Evolutionary conservation across 2,888 invertebrate species (phyloP).

Genomic region (Cryptosula pallasiana): DNA sequence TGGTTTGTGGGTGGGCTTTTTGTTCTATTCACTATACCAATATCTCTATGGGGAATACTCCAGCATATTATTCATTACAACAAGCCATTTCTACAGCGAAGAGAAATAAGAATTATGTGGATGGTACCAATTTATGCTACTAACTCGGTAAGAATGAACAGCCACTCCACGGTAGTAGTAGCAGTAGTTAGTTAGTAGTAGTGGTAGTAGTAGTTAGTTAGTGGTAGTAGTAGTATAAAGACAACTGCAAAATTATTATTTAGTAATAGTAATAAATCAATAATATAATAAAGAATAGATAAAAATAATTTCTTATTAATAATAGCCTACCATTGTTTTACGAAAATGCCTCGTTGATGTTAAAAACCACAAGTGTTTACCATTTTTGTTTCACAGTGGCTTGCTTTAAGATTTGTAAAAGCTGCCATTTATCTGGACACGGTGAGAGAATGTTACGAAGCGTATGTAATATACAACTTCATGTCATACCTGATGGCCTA

Average conservation of each 20-base stretch:
- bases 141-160: conserved; percentile 87
- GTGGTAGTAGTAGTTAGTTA: too few species aligned
- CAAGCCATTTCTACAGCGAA: conserved; percentile 83
- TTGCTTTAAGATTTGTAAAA: conserved; percentile 78
- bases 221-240: too few species aligned
- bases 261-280: too few species aligned
- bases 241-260: too few species aligned
- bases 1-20: conserved; percentile 85
- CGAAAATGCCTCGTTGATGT: too few species aligned
- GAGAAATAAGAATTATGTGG: conserved; percentile 90
- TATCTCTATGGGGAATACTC: conserved; percentile 89
- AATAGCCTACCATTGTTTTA: too few species aligned
- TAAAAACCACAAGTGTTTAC: too few species aligned
- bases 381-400: too few species aligned
- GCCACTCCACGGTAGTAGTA: too few species aligned
- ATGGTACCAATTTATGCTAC: conserved; percentile 96
- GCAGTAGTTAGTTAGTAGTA: too few species aligned
- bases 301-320: too few species aligned
- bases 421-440: conserved; percentile 89
- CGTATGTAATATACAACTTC: conserved; percentile 95
- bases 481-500: conserved; percentile 90
- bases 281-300: too few species aligned
- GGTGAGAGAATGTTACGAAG: conserved; percentile 90
- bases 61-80: conserved; percentile 90
- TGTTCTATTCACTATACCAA: conserved; percentile 80